A percentile compares a stretch with the other conserved stretches of the same genome.
These are phyloP conservation scores for Lepilemur ruficaudatus DNA, from an alignment of 2,797 vertebrate genomes.

Conservation along the genomic window DNA sequence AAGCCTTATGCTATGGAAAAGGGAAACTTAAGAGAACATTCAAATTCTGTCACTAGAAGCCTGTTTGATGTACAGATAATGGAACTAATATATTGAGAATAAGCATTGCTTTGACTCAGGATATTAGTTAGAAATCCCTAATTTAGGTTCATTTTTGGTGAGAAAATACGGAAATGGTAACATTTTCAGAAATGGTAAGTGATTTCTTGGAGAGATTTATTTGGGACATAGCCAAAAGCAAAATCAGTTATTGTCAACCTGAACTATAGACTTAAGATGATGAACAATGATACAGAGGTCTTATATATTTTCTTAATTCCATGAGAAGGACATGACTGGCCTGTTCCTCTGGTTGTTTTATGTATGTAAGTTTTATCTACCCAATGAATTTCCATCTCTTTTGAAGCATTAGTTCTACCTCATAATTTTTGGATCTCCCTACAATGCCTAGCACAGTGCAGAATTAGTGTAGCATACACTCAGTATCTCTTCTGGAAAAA, in stretches of 20 bases:
- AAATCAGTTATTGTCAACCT: not conserved
- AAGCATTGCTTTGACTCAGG: not conserved
- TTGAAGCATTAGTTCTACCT: not conserved
- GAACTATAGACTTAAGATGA: not conserved
- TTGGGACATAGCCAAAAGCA: not conserved
- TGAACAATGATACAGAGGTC: not conserved
- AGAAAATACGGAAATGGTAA: not conserved
- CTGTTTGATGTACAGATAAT: not conserved
- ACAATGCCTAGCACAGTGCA: not conserved
- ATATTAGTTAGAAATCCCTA: not conserved
- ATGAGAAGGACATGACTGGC: not conserved
- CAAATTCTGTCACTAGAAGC: not conserved
- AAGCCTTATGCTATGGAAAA: not conserved
- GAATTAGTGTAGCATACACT: not conserved
- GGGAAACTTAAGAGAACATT: not conserved
- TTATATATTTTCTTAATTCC: not conserved
- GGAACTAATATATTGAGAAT: not conserved
- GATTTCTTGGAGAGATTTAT: not conserved
- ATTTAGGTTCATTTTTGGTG: not conserved
- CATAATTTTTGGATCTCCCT: not conserved
- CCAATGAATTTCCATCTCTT: not conserved
- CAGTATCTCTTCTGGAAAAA: not conserved
- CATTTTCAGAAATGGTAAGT: slow-evolving; percentile 1
- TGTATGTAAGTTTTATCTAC: not conserved
- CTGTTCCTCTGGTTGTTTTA: not conserved